phyloP scores from a whole-genome alignment of 2,888 invertebrate species.

The Stegophylla sp. region DNA sequence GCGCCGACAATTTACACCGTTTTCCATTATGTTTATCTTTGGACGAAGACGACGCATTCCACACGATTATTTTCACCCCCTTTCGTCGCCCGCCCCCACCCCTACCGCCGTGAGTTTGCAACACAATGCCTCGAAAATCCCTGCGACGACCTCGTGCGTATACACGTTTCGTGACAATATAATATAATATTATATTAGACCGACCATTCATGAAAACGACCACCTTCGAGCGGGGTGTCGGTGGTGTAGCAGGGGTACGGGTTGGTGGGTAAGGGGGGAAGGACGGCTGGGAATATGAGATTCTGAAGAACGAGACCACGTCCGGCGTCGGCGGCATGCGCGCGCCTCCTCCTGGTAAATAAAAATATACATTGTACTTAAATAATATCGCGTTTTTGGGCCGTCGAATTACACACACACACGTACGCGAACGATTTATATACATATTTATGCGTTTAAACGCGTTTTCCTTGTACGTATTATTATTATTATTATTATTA shows the following conservation, averaged over 20 bases:
- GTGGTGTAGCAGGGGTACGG: no score
- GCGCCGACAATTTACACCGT: no score
- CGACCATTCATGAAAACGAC: slow-evolving; percentile 26
- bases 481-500: not conserved
- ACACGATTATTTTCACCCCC: slow-evolving; percentile 1
- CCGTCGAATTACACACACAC: no score
- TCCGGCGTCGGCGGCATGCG: not conserved
- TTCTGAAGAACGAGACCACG: not conserved
- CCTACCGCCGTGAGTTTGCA: not conserved
- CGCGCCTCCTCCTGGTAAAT: no score
- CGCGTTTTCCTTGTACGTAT: slow-evolving; percentile 13
- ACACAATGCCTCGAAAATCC: slow-evolving; percentile 18
- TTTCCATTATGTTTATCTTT: slow-evolving; percentile 25
- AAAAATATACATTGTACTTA: no score
- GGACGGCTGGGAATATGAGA: slow-evolving; percentile 17
- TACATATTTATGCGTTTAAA: slow-evolving; percentile 19
- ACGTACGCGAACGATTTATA: not conserved
- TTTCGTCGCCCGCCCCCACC: not conserved
- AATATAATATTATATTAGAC: not conserved
- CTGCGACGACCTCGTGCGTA: not conserved
- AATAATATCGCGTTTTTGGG: no score
- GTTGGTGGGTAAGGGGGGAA: no score
- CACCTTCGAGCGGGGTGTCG: no score
- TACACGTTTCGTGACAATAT: no score
- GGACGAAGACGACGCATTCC: slow-evolving; percentile 45